Evolutionary conservation across 2,797 vertebrate species (phyloP).

Genomic region (Glossophaga mutica): DNA sequence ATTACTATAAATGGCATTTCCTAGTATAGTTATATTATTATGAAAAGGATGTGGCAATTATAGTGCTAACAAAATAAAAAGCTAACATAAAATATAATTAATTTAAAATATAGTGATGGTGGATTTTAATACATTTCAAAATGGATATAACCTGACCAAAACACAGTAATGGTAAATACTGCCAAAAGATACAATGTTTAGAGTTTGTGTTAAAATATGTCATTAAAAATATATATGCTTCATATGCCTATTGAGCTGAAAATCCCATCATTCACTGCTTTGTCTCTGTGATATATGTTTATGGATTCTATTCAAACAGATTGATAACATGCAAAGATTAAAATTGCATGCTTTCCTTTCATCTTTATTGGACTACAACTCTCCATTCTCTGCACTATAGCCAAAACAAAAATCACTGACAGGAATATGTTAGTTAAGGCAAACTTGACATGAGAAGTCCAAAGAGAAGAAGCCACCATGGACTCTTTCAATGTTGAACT

Average conservation of each 20-base stretch:
- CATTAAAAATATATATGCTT: not conserved
- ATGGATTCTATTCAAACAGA: not conserved
- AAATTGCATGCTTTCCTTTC: not conserved
- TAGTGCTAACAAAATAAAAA: not conserved
- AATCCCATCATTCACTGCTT: not conserved
- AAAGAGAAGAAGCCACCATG: not conserved
- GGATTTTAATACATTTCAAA: not conserved
- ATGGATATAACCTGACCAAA: not conserved
- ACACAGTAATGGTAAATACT: not conserved
- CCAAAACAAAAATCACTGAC: not conserved
- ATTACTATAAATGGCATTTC: not conserved
- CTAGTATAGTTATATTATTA: not conserved
- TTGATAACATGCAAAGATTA: not conserved
- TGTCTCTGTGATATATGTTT: not conserved
- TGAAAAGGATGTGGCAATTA: not conserved
- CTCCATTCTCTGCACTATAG: not conserved
- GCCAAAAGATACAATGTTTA: not conserved
- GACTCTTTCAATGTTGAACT: not conserved
- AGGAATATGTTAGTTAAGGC: not conserved
- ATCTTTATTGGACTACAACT: not conserved
- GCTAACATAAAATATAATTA: not conserved
- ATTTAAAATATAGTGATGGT: not conserved
- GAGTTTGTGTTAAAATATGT: not conserved
- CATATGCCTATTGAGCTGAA: not conserved
- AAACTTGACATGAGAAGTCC: not conserved